A percentile compares a stretch with the other conserved stretches of the same genome.
These are phyloP conservation scores for Perca flavescens DNA, from an alignment of 2,113 vertebrate species.

Conservation along the genomic window DNA sequence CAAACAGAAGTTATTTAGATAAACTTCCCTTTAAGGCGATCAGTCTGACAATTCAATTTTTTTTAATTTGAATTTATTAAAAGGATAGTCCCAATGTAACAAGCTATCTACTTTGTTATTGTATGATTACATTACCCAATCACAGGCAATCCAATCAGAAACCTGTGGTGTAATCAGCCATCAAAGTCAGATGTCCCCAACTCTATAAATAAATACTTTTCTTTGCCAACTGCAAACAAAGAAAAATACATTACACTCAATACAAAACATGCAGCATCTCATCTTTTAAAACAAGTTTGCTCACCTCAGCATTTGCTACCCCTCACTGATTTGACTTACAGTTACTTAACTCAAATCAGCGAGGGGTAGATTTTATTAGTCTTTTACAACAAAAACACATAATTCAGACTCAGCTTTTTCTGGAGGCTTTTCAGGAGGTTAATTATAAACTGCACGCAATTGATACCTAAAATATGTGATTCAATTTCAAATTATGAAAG, in stretches of 20 bases:
- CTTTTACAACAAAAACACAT: neutral
- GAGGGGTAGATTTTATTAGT: too few species aligned
- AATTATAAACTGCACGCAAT: neutral
- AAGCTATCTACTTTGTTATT: neutral
- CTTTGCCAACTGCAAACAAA: neutral
- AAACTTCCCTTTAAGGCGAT: neutral
- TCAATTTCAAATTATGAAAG: neutral
- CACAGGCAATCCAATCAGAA: slow-evolving; percentile 20
- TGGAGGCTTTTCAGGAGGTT: neutral
- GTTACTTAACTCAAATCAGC: too few species aligned
- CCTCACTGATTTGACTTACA: neutral
- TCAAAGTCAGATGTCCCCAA: neutral
- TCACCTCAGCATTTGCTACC: neutral
- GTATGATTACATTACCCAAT: slow-evolving; percentile 11
- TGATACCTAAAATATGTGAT: neutral
- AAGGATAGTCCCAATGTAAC: too few species aligned
- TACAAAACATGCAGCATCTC: neutral
- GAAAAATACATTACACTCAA: neutral
- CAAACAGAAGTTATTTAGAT: neutral
- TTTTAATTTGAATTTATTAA: too few species aligned
- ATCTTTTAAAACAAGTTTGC: neutral
- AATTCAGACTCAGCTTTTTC: neutral
- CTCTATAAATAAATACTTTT: neutral
- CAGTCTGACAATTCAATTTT: neutral
- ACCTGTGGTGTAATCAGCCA: slow-evolving; percentile 4